Percentiles rank a stretch among this genome's conserved stretches.
These are phyloP conservation scores for Acanthopagrus latus DNA, from an alignment of 2,797 vertebrate genomes.

Conservation along the genomic window DNA sequence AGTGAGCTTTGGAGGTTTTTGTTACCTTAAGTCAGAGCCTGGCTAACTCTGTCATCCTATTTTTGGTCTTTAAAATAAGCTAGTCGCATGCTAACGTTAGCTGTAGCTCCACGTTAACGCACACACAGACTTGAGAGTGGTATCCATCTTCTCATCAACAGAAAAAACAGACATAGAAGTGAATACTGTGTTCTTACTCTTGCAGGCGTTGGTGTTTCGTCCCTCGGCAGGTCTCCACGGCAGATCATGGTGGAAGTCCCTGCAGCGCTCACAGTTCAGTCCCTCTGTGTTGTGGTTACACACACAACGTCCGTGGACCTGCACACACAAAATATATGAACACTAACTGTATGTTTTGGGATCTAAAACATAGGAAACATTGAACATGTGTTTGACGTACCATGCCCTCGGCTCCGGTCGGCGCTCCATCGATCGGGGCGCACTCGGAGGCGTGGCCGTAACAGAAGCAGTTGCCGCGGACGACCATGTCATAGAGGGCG, in stretches of 20 bases:
- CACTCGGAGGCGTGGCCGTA: slow-evolving; percentile 97
- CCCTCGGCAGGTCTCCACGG: slow-evolving; percentile 90
- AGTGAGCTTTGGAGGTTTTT: not conserved
- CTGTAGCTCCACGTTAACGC: not conserved
- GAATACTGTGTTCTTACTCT: slow-evolving; percentile 71
- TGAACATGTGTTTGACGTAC: slow-evolving; percentile 74
- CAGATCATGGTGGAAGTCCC: slow-evolving; percentile 87
- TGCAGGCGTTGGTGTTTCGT: slow-evolving; percentile 87
- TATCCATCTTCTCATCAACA: not conserved
- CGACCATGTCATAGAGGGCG: slow-evolving; percentile 95
- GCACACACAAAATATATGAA: not conserved
- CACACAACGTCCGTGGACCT: slow-evolving; percentile 91
- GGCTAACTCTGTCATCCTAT: not conserved
- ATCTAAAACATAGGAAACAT: not conserved
- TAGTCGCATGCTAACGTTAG: not conserved
- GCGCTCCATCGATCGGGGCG: slow-evolving; percentile 85
- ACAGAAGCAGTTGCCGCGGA: slow-evolving; percentile 98
- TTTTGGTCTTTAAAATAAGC: not conserved
- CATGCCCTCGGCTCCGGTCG: slow-evolving; percentile 91
- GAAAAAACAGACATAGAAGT: not conserved
- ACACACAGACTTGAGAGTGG: not conserved
- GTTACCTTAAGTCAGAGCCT: not conserved
- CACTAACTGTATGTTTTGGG: no score
- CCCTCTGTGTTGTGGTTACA: slow-evolving; percentile 90
- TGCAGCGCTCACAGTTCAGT: slow-evolving; percentile 89